Base-by-base conservation (phyloP, 2,888 invertebrate genomes). In the Eucera pruinosa region DNA sequence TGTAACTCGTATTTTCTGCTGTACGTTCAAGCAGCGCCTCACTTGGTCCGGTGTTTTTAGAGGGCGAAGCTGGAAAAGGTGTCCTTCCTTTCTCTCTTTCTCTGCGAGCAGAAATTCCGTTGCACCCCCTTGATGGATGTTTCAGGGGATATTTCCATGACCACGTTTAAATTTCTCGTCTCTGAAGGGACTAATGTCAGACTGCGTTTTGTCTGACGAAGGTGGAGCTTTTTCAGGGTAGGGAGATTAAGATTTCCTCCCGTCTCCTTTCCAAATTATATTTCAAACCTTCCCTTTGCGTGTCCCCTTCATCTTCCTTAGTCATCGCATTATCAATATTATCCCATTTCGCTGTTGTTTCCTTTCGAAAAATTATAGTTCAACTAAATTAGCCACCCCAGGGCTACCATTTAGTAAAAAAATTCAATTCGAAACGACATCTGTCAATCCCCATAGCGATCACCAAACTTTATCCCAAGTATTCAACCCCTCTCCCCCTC, bases 1-100 rank as follows among this genome's bases (percentile, higher is more conserved):
- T 57, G 54, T 55, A 66, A 70, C 65, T 55, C 70, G 50, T 66
- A 66, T 75, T 69, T 69, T 54, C 65, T n/a, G 64, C 33, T 15
- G 18, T 9, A 27, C 36, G 27, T 50, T 11, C 13, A n/a, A n/a
- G 0, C 57, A 2, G 9, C 20, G 4, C 0, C n/a, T n/a, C n/a
- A 30, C 39, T 3, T 5, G 20, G n/a, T 23, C 2, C n/a, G 7
- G 2, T 36, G 50, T 47, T 50, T 58, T 55, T 30, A 13, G 23
- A 30, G 18, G 41, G 23, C 5, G 52, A 23, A 11, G 27, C 33
- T 9, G 43, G 20, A 45, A 60, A 65, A 7, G 25, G n/a, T n/a
- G n/a, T 3, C 13, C 45, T 13, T 20, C 11, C 43, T 20, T 2
- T 23, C 15, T 7, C 15, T 15, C 11, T 6, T 27, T 30, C 20